Evolutionary conservation across 2,797 vertebrate species (phyloP), one percentile per base, ranked within the genome.

Genomic region (Sebastiscus tertius): DNA sequence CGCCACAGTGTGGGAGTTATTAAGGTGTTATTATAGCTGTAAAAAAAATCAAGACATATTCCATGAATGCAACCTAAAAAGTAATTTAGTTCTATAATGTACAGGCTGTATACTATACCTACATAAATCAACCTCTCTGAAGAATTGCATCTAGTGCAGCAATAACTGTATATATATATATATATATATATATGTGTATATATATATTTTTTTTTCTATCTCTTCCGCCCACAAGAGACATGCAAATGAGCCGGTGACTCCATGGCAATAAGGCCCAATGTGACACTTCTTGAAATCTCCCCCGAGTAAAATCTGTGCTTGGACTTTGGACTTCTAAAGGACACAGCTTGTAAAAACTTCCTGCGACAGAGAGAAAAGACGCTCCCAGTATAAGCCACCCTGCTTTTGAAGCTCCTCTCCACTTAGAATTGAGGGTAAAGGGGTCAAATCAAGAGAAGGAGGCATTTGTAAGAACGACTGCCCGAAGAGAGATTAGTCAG

Each of bases 401-500:
- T 29, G 66, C 83, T 81, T 88, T 82, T 87, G 82, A 88, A 91
- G 87, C 77, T 59, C 64, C 56, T 79, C 77, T 85, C 75, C 73
- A 62, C 82, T 88, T 70, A 74, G 82, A 87, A 86, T 87, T 79
- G 89, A 85, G 92, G 91, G 33, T 36, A 88, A 80, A 76, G 73
- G 73, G 85, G 89, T 90, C 87, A 87, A 88, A 85, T 70, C 74
- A 72, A 80, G 84, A 81, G 82, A 72, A 84, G 80, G 72, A 85
- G 73, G 36, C 78, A 72, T 87, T 84, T 86, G 76, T 80, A 60
- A 80, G 88, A 85, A 91, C 8, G 73, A 74, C 56, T 77, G 81
- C 87, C 82, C 62, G 61, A 71, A 52, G 79, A 87, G 81, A 91
- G 90, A 93, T 93, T 90, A 93, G 84, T 72, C 76, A 66, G 81